Evolutionary conservation across 64 coral and sea anemone genomes (phyloP), one percentile per base, ranked within the genome.

Genomic region (Catalaphyllia jardinei): DNA sequence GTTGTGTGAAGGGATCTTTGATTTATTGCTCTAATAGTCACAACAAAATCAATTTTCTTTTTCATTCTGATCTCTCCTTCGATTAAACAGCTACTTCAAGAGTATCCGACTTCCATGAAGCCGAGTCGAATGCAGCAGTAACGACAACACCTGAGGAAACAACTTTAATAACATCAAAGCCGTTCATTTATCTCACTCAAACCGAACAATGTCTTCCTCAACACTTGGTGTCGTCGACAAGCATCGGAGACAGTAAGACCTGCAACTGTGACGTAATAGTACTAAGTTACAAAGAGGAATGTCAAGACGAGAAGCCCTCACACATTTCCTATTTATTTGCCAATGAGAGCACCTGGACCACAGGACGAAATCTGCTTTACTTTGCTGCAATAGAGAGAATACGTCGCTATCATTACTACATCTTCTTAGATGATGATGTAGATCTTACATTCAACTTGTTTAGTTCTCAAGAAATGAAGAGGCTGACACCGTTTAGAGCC

Each of bases 201-300:
- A 84, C 89, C 6, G 69, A 76, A 38, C 31, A 82, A 74, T 91
- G 89, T 35, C 55, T 91, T 5, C 80, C 80, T 49, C 16, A 19
- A 24, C 49, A 62, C 4, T 49, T 85, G 27, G 52, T 60, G 24
- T 54, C 51, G 0, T 60, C 51, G 10, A 39, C 29, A 18, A n/a
- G 69, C 8, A 77, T 91, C 15, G 89, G 89, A 60, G 62, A 91
- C 28, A 14, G 67, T 1, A 33, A 80, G 25, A 73, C 67, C 24
- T 91, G 89, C 74, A 82, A 82, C 15, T 91, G 89, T 49, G 89
- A 91, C 30, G 80, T 91, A 42, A 35, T 91, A 8, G 89, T 91
- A 13, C 89, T 91, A n/a, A 91, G 89, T 77, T 91, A 80, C 55
- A 12, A 29, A 62, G 15, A 28, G 6, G 28, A 80, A 57, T 80